Evolutionary conservation across 2,113 vertebrate species (phyloP).

Genomic region (Chauna torquata): DNA sequence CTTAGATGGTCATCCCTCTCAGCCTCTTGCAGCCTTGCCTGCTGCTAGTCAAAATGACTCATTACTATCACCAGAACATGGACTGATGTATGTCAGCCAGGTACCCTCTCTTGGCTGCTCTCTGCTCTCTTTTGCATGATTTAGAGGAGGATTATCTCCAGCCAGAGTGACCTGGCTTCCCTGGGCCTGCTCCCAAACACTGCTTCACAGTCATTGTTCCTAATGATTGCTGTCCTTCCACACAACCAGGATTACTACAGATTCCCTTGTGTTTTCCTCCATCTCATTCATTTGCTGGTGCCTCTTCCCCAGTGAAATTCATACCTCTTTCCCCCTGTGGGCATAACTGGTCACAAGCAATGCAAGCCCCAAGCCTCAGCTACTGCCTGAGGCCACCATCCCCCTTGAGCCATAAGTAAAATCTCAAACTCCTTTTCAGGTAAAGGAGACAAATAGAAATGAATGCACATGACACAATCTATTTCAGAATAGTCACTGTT

Average conservation of each 20-base stretch:
- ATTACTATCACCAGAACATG: not conserved
- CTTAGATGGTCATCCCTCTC: not conserved
- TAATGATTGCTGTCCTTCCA: not conserved
- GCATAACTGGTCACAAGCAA: not conserved
- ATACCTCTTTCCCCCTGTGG: not conserved
- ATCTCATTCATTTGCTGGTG: not conserved
- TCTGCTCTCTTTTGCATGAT: not conserved
- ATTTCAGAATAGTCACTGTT: not conserved
- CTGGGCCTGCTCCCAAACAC: not conserved
- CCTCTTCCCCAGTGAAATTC: not conserved
- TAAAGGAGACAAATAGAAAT: not conserved
- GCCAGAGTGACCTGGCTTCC: not conserved
- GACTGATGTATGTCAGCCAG: not conserved
- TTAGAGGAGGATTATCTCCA: not conserved
- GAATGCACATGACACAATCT: not conserved
- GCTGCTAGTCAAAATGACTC: not conserved
- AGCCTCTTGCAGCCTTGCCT: not conserved
- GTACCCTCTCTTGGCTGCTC: not conserved
- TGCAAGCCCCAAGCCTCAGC: not conserved
- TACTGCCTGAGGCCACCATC: not conserved
- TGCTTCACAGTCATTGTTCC: not conserved
- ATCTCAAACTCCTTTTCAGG: not conserved
- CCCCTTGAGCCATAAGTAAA: no score
- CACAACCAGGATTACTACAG: not conserved
- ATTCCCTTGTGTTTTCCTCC: not conserved